Conservation (phyloP, 2,797 vertebrate genomes). For the Dallia pectoralis region DNA sequence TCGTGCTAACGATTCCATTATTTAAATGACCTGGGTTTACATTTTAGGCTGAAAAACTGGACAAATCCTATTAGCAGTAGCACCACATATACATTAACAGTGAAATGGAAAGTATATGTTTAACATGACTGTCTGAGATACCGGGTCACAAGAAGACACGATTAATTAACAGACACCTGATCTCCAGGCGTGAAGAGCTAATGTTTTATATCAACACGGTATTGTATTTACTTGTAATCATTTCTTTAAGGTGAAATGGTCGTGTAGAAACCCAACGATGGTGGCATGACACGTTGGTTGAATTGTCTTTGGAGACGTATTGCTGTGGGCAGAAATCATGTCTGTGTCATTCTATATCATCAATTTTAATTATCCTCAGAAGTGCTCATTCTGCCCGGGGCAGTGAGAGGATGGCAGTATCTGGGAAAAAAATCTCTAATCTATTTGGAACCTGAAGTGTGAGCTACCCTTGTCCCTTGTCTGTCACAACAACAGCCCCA, state of each 20-base stretch:
- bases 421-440: conserved; percentile 62
- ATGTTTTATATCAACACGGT: conserved; percentile 52
- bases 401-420: conserved; percentile 52
- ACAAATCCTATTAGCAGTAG: not conserved
- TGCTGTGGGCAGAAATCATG: conserved; percentile 68
- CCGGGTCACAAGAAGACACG: conserved; percentile 28
- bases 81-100: conserved; percentile 18
- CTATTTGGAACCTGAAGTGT: conserved; percentile 68
- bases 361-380: conserved; percentile 77
- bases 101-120: conserved; percentile 29
- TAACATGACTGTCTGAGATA: conserved; percentile 18
- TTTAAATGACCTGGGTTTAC: not conserved
- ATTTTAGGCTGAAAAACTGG: not conserved
- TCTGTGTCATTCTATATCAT: conserved; percentile 73
- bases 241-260: conserved; percentile 63
- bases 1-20: conserved; percentile 7
- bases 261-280: conserved; percentile 60
- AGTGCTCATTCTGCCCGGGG: conserved; percentile 66
- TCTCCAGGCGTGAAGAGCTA: conserved; percentile 33
- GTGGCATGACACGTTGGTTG: conserved; percentile 61
- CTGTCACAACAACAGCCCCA: conserved; percentile 53
- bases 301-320: conserved; percentile 62
- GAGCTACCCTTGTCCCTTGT: conserved; percentile 56
- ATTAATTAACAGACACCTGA: conserved; percentile 36
- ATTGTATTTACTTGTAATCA: conserved; percentile 59